Base-by-base conservation (phyloP, 1,140 invertebrate species). In the Elymnias hypermnestra region DNA sequence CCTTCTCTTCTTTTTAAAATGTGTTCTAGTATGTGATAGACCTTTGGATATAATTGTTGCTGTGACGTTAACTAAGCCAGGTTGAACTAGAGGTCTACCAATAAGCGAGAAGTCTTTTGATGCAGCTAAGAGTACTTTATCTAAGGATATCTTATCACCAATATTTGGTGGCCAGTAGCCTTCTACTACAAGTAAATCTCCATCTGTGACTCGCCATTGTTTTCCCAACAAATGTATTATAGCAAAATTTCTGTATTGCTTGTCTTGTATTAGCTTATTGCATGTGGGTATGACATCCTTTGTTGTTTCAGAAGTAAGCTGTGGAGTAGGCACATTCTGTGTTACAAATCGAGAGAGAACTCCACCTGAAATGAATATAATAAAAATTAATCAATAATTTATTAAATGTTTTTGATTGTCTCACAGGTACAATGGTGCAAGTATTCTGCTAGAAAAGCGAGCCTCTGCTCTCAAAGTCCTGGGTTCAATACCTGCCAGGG, bases 1-100 rank as follows among this genome's bases (percentile, higher is more conserved):
- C 74, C 94, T 91, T 56, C 88, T 88, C 59, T 88, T 92, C 70
- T 93, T 92, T 12, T 88, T 89, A 68, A 95, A 95, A 63, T 91
- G 88, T 36, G 92, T 92, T 72, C 93, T 94, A 0, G 92, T 95
- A 57, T 95, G 91, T 0, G 94, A 95, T 1, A 97, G 83, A 0
- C 94, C 95, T 79, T 98, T 97, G 54, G 97, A 95, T 33, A 98
- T 92, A 3, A 98, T 90, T 19, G 95, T 97, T 0, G 94, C 96
- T 51, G 94, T 91, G 0, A 98, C 88, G 35, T 88, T 84, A 0
- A 95, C 93, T 18, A 95, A 72, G 35, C 92, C 92, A 15, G 88
- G 87, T 69, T 94, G 91, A 5, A 98, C 79, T 8, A 97, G 51
- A 0, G 96, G 96, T 36, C 91, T 84, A 26, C 97, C 96, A 51